Conservation (phyloP, 2,113 vertebrate species). For the Cololabis saira region DNA sequence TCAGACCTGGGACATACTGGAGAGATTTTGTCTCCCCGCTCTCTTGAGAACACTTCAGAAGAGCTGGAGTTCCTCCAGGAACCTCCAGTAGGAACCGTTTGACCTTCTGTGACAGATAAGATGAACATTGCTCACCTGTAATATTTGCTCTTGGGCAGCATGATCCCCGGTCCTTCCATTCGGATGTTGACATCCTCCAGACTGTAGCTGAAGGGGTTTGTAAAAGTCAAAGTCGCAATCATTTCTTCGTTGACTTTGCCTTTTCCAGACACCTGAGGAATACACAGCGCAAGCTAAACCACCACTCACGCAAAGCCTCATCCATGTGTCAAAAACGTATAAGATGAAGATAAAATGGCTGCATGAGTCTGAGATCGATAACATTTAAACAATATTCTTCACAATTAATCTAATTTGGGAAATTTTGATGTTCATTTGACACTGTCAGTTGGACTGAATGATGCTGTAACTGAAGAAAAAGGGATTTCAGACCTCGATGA, state of each 20-base stretch:
- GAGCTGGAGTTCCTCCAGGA: no score
- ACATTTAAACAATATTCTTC: no score
- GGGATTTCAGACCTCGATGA: constrained; percentile 81
- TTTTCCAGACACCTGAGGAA: constrained; percentile 61
- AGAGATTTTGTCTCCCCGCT: no score
- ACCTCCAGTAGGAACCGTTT: no score
- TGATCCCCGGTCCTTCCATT: constrained; percentile 88
- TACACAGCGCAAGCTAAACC: background rate
- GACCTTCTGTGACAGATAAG: no score
- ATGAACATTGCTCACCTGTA: constrained; percentile 82
- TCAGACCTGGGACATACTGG: no score
- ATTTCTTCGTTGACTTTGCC: constrained; percentile 83
- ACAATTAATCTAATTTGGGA: no score
- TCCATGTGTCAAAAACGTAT: background rate
- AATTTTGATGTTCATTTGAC: no score
- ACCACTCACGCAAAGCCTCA: background rate
- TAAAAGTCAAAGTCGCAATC: constrained; percentile 86
- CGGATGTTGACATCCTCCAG: constrained; percentile 84
- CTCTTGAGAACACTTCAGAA: no score
- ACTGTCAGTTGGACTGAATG: background rate
- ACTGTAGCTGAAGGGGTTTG: constrained; percentile 86
- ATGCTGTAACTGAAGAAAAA: background rate
- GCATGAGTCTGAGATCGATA: no score
- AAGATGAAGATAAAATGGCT: no score
- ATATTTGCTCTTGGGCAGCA: constrained; percentile 76